Conservation (phyloP, 1,140 invertebrate species). For the Globodera rostochiensis region DNA sequence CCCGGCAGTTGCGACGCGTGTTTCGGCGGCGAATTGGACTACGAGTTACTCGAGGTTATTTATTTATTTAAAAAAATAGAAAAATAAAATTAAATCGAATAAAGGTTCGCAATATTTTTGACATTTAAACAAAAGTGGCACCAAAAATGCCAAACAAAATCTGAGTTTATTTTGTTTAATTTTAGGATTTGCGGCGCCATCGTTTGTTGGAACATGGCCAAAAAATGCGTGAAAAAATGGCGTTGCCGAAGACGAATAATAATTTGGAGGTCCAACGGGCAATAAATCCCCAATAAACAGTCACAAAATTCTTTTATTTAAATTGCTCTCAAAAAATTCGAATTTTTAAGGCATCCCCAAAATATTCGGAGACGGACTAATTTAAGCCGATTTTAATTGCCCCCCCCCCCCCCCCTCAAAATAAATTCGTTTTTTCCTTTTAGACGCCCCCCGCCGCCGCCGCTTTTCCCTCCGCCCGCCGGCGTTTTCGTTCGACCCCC, state of each 20-base stretch:
- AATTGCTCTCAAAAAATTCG: too few relatives aligned
- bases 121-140: background rate
- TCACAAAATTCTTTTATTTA: too few relatives aligned
- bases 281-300: too few relatives aligned
- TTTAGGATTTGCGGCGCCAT: constrained; percentile 4
- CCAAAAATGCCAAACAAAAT: background rate
- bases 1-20: background rate
- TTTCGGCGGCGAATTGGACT: background rate
- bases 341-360: too few relatives aligned
- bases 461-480: background rate
- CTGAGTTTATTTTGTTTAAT: background rate
- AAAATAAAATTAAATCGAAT: background rate
- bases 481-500: too few relatives aligned
- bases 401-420: too few relatives aligned
- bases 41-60: background rate
- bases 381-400: too few relatives aligned
- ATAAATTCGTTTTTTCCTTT: too few relatives aligned
- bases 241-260: too few relatives aligned
- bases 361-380: too few relatives aligned
- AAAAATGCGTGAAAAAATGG: background rate
- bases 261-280: background rate
- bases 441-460: too few relatives aligned
- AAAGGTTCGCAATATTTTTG: background rate
- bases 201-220: constrained; percentile 2
- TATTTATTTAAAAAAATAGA: background rate